These are phyloP conservation scores for Acromyrmex echinatior DNA, from an alignment of 1,140 invertebrate genomes.

Conservation along the genomic window DNA sequence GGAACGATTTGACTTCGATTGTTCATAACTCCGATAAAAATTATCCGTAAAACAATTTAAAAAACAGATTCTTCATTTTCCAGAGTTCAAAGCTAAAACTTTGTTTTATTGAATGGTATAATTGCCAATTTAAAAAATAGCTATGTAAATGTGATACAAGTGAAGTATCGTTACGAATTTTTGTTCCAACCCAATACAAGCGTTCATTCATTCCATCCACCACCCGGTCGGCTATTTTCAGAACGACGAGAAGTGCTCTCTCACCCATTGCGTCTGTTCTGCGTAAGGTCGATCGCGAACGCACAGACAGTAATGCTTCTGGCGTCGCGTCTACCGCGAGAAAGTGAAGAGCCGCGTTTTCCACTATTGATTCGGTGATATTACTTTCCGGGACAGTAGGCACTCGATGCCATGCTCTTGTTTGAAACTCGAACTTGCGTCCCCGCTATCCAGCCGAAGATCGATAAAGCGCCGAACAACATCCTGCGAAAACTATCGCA, in stretches of 20 bases:
- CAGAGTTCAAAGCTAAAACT: no score
- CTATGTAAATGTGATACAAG: no score
- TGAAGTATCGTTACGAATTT: no score
- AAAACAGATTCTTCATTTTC: no score
- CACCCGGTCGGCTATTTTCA: slow-evolving; percentile 31
- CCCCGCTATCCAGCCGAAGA: slow-evolving; percentile 42
- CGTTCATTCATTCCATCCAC: slow-evolving; percentile 43
- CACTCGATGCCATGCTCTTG: slow-evolving; percentile 26
- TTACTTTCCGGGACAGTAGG: slow-evolving; percentile 45
- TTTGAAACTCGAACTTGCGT: slow-evolving; percentile 60
- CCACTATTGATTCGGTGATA: slow-evolving; percentile 59
- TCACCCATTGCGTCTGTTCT: background rate
- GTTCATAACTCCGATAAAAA: no score
- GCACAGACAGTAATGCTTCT: background rate
- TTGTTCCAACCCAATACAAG: background rate
- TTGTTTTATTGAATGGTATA: no score
- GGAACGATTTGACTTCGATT: no score
- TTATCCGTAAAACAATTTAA: no score
- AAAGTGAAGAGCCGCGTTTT: slow-evolving; percentile 38
- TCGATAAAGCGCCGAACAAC: slow-evolving; percentile 58
- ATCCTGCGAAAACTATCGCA: slow-evolving; percentile 31
- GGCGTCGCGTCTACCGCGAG: background rate
- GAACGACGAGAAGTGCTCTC: background rate
- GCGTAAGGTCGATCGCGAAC: slow-evolving; percentile 1
- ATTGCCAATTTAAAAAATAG: no score